Percentiles rank a stretch among this genome's conserved stretches.
phyloP scores from a whole-genome alignment of 2,888 invertebrate genomes.

The Geotrupes spiniger region DNA sequence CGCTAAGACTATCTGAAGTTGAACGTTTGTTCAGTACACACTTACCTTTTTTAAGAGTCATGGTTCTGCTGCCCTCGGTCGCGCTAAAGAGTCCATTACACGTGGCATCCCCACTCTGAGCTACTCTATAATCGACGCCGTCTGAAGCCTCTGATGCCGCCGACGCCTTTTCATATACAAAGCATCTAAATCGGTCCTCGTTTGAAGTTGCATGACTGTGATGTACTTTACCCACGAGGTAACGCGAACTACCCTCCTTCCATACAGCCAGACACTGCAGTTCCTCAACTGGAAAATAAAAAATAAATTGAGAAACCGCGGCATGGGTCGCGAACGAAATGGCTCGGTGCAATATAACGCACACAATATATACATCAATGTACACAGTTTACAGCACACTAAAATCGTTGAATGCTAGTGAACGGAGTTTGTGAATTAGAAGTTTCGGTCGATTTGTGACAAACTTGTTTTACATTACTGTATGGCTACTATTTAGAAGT shows the following conservation, averaged over 20 bases:
- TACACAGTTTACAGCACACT: no score
- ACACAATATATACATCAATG: no score
- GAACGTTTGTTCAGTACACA: neutral
- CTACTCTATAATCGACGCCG: slow-evolving; percentile 73
- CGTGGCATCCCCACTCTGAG: slow-evolving; percentile 90
- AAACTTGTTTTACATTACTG: no score
- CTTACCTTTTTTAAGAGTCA: slow-evolving; percentile 75
- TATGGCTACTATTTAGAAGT: no score
- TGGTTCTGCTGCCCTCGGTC: slow-evolving; percentile 80
- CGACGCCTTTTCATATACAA: slow-evolving; percentile 86
- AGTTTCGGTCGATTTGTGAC: no score
- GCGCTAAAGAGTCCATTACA: slow-evolving; percentile 91
- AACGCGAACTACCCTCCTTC: slow-evolving; percentile 91
- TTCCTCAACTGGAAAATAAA: slow-evolving; percentile 72
- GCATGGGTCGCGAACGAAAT: no score
- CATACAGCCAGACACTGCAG: slow-evolving; percentile 87
- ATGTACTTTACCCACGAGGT: slow-evolving; percentile 85
- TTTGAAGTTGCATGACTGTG: slow-evolving; percentile 87
- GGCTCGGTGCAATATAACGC: no score
- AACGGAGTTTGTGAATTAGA: no score
- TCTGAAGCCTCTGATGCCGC: slow-evolving; percentile 44
- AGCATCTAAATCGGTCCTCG: slow-evolving; percentile 92
- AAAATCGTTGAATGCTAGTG: no score
- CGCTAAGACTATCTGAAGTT: no score
- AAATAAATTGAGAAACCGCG: no score